A percentile compares a stretch with the other conserved stretches of the same genome.
Conservation (phyloP, 2,888 invertebrate genomes). For the Seladonia tumulorum region DNA sequence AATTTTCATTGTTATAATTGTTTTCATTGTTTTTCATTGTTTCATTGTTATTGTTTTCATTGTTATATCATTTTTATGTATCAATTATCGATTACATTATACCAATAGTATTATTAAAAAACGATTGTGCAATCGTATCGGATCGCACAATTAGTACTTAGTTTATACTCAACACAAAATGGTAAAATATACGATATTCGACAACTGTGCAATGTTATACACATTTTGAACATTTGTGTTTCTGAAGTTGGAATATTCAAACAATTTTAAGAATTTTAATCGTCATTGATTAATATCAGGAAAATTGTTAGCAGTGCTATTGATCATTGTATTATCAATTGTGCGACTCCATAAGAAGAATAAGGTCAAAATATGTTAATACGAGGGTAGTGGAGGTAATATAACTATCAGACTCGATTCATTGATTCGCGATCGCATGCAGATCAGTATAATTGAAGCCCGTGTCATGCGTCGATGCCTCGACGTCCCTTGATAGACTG, state of each 20-base stretch:
- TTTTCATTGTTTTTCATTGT: too few species aligned
- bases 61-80: neutral
- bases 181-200: too few species aligned
- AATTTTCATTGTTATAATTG: neutral
- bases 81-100: neutral
- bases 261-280: too few species aligned
- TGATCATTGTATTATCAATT: neutral
- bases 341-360: neutral
- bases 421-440: slow-evolving; percentile 44
- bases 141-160: too few species aligned
- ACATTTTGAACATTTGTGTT: too few species aligned
- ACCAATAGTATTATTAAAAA: too few species aligned
- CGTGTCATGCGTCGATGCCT: slow-evolving; percentile 51
- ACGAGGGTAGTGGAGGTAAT: neutral
- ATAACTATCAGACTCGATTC: slow-evolving; percentile 27
- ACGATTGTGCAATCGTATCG: too few species aligned
- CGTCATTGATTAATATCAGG: too few species aligned
- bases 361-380: neutral
- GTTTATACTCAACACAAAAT: too few species aligned
- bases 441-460: slow-evolving; percentile 59
- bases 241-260: too few species aligned
- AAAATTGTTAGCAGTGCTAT: too few species aligned
- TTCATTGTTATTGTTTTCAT: neutral
- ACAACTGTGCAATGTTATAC: too few species aligned
- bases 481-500: slow-evolving; percentile 53